phyloP scores from a whole-genome alignment of 2,888 invertebrate species.

The Seira sanloemensis region DNA sequence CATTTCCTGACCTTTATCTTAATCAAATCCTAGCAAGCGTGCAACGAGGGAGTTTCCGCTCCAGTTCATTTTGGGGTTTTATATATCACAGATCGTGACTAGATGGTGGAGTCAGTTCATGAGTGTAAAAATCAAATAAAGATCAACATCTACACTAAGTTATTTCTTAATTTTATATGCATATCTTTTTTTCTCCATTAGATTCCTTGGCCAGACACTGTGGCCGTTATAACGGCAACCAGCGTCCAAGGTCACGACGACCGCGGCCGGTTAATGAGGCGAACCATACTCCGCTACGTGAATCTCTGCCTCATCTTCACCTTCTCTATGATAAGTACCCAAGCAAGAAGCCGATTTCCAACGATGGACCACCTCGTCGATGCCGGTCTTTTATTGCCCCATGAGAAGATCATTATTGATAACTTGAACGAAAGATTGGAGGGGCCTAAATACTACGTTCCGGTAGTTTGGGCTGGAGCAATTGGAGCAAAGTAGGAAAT shows the following conservation, averaged over 20 bases:
- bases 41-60: slow-evolving; percentile 74
- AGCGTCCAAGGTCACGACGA: slow-evolving; percentile 43
- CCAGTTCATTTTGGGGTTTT: slow-evolving; percentile 78
- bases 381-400: slow-evolving; percentile 74
- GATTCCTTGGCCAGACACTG: slow-evolving; percentile 47
- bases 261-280: slow-evolving; percentile 68
- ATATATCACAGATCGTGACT: slow-evolving; percentile 76
- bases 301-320: slow-evolving; percentile 75
- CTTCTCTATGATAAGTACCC: slow-evolving; percentile 75
- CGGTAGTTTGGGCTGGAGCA: slow-evolving; percentile 75
- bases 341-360: slow-evolving; percentile 75
- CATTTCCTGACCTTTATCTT: too few relatives aligned
- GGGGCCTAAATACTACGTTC: slow-evolving; percentile 74
- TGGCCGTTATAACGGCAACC: slow-evolving; percentile 15
- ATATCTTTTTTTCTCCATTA: too few relatives aligned
- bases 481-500: slow-evolving; percentile 62
- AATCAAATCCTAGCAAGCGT: too few relatives aligned
- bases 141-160: too few relatives aligned
- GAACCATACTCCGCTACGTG: slow-evolving; percentile 76
- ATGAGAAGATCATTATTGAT: slow-evolving; percentile 75
- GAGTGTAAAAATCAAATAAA: too few relatives aligned
- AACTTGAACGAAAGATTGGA: slow-evolving; percentile 74
- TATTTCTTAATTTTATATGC: too few relatives aligned
- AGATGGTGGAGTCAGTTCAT: slow-evolving; percentile 77
- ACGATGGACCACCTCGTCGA: slow-evolving; percentile 75